Evolutionary conservation across 2,113 vertebrate species (phyloP), one percentile per base, ranked within the genome.

Genomic region (Ornithorhynchus anatinus): DNA sequence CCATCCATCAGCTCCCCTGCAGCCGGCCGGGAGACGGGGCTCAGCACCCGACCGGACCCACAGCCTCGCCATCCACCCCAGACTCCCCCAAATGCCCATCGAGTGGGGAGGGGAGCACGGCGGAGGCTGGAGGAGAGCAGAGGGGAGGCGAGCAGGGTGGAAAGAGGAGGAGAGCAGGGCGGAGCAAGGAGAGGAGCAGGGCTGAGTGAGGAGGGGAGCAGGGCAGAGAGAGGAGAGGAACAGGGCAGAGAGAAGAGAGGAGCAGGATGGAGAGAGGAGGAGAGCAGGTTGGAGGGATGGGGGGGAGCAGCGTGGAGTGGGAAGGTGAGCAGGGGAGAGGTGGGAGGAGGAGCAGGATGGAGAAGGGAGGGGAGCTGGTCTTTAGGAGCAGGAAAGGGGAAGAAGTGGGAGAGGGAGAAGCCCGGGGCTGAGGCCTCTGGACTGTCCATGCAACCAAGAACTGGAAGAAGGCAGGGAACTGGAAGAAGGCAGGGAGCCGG

Each of bases 1-100:
- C 98, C 98, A 7, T 99, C 98, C 96, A 99, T 97, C 88, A 99
- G 92, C 87, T 99, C 98, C 40, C 98, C 97, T 99, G 89, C 48
- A 85, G n/a, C n/a, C n/a, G n/a, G n/a, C n/a, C 33, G 35, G 39
- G 60, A 75, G 83, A 80, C 77, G 81, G 84, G 84, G 83, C 32
- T 86, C 81, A 85, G 81, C 80, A 84, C 80, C 84, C 75, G 52
- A 83, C 72, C 71, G 40, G 59, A 42, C 59, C 70, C 68, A 14
- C 67, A 2, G 1, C 1, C 25, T 57, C 57, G 61, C 38, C 44
- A 72, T 72, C 56, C 69, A 69, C 32, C 42, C 45, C 59, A 15
- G 13, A n/a, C n/a, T n/a, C n/a, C n/a, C 15, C 31, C n/a, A n/a
- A n/a, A n/a, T n/a, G n/a, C n/a, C n/a, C n/a, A n/a, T n/a, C n/a